phyloP scores from a whole-genome alignment of 2,113 vertebrate genomes.

The Pygoscelis antarcticus region DNA sequence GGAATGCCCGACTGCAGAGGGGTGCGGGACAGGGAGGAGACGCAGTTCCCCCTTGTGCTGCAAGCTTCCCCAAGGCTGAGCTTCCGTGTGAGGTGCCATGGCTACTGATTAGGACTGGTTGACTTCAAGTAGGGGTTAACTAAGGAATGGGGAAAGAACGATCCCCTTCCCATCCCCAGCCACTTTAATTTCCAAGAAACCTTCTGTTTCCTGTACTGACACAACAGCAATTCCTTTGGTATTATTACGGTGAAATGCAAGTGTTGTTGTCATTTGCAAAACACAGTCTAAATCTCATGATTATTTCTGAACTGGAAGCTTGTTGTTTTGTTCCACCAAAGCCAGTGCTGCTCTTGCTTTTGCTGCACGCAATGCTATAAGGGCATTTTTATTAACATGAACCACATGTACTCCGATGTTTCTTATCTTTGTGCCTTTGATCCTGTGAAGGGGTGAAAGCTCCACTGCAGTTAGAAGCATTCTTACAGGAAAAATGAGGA shows the following conservation, averaged over 20 bases:
- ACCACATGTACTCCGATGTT: not conserved
- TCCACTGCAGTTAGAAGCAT: not conserved
- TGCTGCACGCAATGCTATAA: not conserved
- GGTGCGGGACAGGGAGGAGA: not conserved
- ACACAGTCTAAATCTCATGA: not conserved
- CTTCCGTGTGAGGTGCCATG: accelerated
- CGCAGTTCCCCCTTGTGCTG: accelerated
- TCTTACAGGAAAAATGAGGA: conserved; percentile 1
- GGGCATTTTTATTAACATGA: not conserved
- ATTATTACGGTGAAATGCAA: not conserved
- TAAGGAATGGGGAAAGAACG: not conserved
- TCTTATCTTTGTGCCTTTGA: conserved; percentile 3
- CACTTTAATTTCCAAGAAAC: not conserved
- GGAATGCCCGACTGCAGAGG: not conserved
- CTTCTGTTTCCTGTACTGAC: not conserved
- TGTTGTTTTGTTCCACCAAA: not conserved
- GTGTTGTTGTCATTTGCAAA: not conserved
- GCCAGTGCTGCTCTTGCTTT: not conserved
- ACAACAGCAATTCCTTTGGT: not conserved
- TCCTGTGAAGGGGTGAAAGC: not conserved
- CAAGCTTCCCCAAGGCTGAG: not conserved
- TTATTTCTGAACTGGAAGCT: not conserved
- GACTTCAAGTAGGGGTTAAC: not conserved
- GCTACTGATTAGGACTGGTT: not conserved
- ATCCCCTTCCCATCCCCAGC: not conserved